Conservation (phyloP, 2,888 invertebrate species). For the Drosophila suboccidentalis region DNA sequence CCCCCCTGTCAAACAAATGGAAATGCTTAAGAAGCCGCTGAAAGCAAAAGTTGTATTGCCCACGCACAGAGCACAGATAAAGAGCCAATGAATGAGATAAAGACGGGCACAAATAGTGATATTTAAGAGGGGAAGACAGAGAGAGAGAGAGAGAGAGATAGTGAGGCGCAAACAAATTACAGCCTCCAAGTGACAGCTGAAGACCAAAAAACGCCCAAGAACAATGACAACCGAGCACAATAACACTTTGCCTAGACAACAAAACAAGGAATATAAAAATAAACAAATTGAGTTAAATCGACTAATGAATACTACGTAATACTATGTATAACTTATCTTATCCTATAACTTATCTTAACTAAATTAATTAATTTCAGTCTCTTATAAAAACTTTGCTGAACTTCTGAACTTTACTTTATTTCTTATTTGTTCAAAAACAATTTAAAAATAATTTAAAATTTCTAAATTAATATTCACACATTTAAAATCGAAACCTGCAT, state of each 20-base stretch:
- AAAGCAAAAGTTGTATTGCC: slow-evolving; percentile 69
- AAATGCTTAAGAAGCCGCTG: slow-evolving; percentile 73
- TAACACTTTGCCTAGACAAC: slow-evolving; percentile 45
- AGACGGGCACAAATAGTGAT: background rate
- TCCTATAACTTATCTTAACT: too few species aligned
- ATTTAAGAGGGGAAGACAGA: slow-evolving; percentile 20
- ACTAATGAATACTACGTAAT: slow-evolving; percentile 17
- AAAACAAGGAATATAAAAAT: slow-evolving; percentile 30
- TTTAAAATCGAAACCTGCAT: background rate
- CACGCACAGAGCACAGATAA: slow-evolving; percentile 61
- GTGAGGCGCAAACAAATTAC: slow-evolving; percentile 64
- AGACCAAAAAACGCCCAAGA: slow-evolving; percentile 45
- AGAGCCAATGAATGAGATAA: slow-evolving; percentile 36
- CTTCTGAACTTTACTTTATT: background rate
- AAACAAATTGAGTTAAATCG: slow-evolving; percentile 4
- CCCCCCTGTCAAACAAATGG: slow-evolving; percentile 56
- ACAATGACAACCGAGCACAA: slow-evolving; percentile 64
- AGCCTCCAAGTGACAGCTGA: slow-evolving; percentile 75
- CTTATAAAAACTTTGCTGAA: too few species aligned
- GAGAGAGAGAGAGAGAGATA: background rate
- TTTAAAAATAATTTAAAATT: background rate
- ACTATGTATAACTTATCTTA: too few species aligned
- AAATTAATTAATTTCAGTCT: too few species aligned
- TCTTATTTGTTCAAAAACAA: background rate
- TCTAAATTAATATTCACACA: background rate